Percentiles rank a stretch among this genome's conserved stretches.
Conservation (phyloP, 2,797 vertebrate genomes). For the Craterocephalus amniculus region DNA sequence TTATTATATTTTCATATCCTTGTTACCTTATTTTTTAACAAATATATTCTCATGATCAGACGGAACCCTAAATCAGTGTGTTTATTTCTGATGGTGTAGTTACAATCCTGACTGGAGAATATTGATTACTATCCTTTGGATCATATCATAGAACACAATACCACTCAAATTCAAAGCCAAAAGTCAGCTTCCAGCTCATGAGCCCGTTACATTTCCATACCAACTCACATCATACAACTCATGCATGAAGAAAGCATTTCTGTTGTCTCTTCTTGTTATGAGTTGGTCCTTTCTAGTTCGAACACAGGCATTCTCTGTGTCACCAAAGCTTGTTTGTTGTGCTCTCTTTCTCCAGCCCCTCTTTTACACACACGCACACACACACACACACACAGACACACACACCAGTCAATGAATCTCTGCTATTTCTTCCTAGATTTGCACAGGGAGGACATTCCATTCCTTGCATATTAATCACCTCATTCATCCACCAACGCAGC, state of each 20-base stretch:
- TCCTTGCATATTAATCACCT: slow-evolving; percentile 78
- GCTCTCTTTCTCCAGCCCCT: slow-evolving; percentile 41
- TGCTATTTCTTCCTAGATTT: slow-evolving; percentile 57
- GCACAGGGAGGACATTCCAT: slow-evolving; percentile 69
- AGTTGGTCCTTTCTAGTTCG: slow-evolving; percentile 39
- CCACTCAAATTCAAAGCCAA: neutral
- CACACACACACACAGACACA: slow-evolving; percentile 21
- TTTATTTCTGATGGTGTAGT: too few relatives aligned
- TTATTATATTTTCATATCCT: too few relatives aligned
- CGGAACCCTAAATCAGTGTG: too few relatives aligned
- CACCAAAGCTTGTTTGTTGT: slow-evolving; percentile 44
- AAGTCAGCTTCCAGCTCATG: slow-evolving; percentile 4
- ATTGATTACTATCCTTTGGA: slow-evolving; percentile 4
- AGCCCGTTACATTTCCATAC: slow-evolving; percentile 28
- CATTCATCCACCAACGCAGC: slow-evolving; percentile 65
- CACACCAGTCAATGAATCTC: slow-evolving; percentile 48
- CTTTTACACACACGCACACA: slow-evolving; percentile 36
- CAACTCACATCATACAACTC: slow-evolving; percentile 27
- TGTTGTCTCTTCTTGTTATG: slow-evolving; percentile 50
- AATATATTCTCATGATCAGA: too few relatives aligned
- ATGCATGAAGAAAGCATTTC: slow-evolving; percentile 46
- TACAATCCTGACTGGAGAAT: neutral
- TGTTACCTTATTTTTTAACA: too few relatives aligned
- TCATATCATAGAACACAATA: slow-evolving; percentile 4
- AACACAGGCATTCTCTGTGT: slow-evolving; percentile 75